phyloP scores from a whole-genome alignment of 2,113 vertebrate species.

The Propithecus coquereli region DNA sequence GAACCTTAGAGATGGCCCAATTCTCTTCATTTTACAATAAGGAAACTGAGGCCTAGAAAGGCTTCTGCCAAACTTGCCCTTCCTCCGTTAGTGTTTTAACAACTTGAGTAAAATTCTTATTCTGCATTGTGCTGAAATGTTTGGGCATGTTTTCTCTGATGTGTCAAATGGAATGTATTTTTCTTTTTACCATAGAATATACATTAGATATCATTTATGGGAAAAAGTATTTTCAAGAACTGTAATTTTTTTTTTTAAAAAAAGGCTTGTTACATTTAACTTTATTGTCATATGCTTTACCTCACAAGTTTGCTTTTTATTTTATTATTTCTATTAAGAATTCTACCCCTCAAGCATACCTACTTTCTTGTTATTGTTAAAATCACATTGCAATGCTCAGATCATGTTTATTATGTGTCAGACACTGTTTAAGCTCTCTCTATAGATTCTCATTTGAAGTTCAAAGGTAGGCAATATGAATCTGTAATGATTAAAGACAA shows the following conservation, averaged over 20 bases:
- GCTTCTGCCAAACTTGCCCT: not conserved
- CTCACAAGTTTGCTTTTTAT: not conserved
- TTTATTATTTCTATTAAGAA: not conserved
- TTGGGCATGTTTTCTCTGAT: not conserved
- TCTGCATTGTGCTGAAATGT: not conserved
- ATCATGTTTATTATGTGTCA: not conserved
- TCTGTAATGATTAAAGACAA: not conserved
- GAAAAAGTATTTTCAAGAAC: constrained; percentile 14
- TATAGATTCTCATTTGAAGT: not conserved
- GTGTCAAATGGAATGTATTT: not conserved
- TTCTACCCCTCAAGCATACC: not conserved
- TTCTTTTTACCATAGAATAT: not conserved
- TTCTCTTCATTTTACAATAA: not conserved
- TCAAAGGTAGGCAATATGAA: not conserved
- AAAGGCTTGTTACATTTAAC: not conserved
- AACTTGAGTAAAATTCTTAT: constrained; percentile 32
- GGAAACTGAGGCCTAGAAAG: constrained; percentile 27
- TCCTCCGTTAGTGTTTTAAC: not conserved
- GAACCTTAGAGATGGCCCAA: not conserved
- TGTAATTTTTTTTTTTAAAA: not conserved
- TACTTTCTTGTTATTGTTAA: not conserved
- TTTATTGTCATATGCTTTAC: not conserved
- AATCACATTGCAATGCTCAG: not conserved
- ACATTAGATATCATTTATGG: not conserved
- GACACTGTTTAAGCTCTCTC: not conserved